Conservation (phyloP, 2,113 vertebrate genomes). For the Pseudopipra pipra region DNA sequence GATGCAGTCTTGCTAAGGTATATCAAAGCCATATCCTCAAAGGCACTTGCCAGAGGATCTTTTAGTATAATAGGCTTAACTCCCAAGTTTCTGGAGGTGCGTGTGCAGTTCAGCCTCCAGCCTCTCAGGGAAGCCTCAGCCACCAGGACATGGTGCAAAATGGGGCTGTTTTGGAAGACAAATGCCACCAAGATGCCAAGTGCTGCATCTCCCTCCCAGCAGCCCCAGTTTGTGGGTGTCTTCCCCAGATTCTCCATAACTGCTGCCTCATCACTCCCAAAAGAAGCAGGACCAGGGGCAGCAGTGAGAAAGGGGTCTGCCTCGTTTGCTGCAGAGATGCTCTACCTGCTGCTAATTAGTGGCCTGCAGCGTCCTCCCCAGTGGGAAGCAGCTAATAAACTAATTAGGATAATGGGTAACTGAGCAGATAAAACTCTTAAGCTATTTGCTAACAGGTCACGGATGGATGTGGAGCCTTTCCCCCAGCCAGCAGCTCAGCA, state of each 20-base stretch:
- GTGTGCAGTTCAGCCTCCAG: background rate
- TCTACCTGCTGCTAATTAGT: background rate
- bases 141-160: background rate
- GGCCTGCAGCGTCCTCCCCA: background rate
- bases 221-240: background rate
- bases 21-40: background rate
- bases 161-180: background rate
- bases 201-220: background rate
- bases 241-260: background rate
- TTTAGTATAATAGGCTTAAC: background rate
- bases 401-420: constrained; percentile 57
- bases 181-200: background rate
- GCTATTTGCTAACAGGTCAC: background rate
- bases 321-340: background rate
- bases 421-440: constrained; percentile 53
- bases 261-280: background rate
- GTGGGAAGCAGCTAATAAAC: constrained; percentile 45
- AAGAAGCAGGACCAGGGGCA: background rate
- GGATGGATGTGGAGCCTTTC: background rate
- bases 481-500: background rate
- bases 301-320: background rate
- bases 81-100: background rate
- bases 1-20: background rate
- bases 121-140: background rate
- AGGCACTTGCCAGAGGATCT: background rate